Evolutionary conservation across 2,113 vertebrate species (phyloP).

Genomic region (Gavialis gangeticus): DNA sequence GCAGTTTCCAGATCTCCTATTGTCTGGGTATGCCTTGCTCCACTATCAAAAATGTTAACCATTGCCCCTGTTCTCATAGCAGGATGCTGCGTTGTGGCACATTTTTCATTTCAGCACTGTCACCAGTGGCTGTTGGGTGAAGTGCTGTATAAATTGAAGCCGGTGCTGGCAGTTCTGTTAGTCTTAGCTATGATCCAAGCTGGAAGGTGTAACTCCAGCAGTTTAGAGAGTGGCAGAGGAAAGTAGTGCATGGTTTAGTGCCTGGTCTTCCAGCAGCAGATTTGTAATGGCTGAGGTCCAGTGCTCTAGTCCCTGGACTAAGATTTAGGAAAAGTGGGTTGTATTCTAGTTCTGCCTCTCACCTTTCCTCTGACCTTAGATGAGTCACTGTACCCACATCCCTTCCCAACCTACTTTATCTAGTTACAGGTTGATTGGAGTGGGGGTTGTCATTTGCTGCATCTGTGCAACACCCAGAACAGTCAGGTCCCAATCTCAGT

Average conservation of each 20-base stretch:
- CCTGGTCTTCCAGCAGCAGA: background rate
- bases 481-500: background rate
- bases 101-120: background rate
- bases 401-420: constrained; percentile 3
- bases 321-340: constrained; percentile 29
- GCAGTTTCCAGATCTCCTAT: background rate
- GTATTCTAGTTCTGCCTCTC: constrained; percentile 32
- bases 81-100: background rate
- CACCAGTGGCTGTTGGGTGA: background rate
- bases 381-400: background rate
- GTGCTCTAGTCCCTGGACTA: background rate
- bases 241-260: background rate
- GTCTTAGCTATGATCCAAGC: background rate
- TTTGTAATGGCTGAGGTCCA: background rate
- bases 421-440: background rate
- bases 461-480: background rate
- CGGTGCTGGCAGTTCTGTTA: background rate
- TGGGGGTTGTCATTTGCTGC: background rate
- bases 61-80: background rate
- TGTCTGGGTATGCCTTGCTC: background rate
- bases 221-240: background rate
- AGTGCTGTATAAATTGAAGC: background rate
- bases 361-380: background rate
- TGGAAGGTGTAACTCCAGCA: background rate
- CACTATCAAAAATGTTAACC: background rate